Evolutionary conservation across 2,113 vertebrate species (phyloP), one percentile per base, ranked within the genome.

Genomic region (Narcine bancroftii): DNA sequence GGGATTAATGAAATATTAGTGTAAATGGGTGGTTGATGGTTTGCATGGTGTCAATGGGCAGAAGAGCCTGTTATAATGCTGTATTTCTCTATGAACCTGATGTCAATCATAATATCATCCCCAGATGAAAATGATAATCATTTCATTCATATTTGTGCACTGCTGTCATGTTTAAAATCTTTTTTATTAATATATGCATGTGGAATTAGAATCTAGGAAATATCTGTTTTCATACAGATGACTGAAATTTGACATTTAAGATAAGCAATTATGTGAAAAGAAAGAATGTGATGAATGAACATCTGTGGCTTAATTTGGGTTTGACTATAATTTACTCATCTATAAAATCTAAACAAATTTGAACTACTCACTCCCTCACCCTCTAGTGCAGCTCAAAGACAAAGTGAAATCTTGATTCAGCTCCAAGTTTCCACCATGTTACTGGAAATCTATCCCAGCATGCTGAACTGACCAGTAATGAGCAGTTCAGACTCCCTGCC

Each of bases 371-470:
- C 81, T 60, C 81, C 60, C 81, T 87, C 36, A n/a, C 53, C 21
- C 33, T 21, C 53, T 60, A 87, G 21, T 87, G 53, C 81, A 63
- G 79, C 29, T 83, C 45, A 83, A 53, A 53, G 79, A 83, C 79
- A 53, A 83, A 87, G 53, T 87, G 53, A 87, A 85, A 87, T 60
- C 33, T 87, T 87, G 81, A 87, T 60, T 60, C 53, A 60, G 53
- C 53, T 87, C 81, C 81, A 87, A 87, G 81, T 87, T 87, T 87
- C 81, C 81, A 87, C 60, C 81, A 60, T 60, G 56, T 87, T 33
- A 42, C 81, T 60, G 81, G 56, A 87, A 87, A 87, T 19, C 17
- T 60, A 87, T 21, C 81, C 81, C 56, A 87, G 81, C 81, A 63
- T 15, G 50, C 53, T 60, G 81, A 87, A 87, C 81, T 87, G 81